Percentiles rank a stretch among this genome's conserved stretches.
phyloP scores from a whole-genome alignment of 1,140 invertebrate species.

The Doryteuthis pealeii region DNA sequence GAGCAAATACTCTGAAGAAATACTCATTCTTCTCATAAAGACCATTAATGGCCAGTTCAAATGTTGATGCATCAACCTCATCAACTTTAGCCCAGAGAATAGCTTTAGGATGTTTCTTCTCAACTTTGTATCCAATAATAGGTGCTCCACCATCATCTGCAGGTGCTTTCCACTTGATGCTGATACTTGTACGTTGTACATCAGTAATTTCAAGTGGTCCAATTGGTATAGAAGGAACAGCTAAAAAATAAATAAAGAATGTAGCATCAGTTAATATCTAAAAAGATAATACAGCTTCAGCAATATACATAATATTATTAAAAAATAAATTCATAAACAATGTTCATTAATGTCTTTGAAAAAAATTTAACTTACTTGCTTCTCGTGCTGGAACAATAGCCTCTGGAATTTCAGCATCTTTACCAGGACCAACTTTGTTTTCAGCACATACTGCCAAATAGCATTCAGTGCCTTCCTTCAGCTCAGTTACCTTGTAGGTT shows the following conservation, averaged over 20 bases:
- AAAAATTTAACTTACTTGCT: conserved; percentile 67
- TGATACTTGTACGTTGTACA: conserved; percentile 58
- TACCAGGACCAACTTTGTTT: conserved; percentile 93
- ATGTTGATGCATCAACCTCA: conserved; percentile 1
- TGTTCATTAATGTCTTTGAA: no score
- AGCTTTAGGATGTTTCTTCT: conserved; percentile 77
- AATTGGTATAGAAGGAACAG: conserved; percentile 1
- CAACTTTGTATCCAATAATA: conserved; percentile 90
- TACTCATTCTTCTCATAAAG: conserved; percentile 78
- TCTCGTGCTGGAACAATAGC: conserved; percentile 91
- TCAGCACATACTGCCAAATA: conserved; percentile 93
- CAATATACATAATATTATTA: background rate
- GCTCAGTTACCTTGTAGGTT: conserved; percentile 69
- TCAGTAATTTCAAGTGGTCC: conserved; percentile 44
- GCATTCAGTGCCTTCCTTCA: conserved; percentile 82
- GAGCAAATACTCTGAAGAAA: conserved; percentile 89
- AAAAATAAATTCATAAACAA: no score
- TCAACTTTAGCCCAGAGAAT: conserved; percentile 3
- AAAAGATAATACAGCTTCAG: background rate
- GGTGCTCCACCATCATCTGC: conserved; percentile 85
- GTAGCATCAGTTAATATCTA: background rate
- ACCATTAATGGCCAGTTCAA: background rate
- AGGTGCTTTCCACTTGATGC: conserved; percentile 67
- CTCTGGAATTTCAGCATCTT: conserved; percentile 83
- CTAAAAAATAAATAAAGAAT: background rate